Percentiles rank a stretch among this genome's conserved stretches.
Conservation (phyloP, 2,113 vertebrate species). For the Paradoxurus hermaphroditus region DNA sequence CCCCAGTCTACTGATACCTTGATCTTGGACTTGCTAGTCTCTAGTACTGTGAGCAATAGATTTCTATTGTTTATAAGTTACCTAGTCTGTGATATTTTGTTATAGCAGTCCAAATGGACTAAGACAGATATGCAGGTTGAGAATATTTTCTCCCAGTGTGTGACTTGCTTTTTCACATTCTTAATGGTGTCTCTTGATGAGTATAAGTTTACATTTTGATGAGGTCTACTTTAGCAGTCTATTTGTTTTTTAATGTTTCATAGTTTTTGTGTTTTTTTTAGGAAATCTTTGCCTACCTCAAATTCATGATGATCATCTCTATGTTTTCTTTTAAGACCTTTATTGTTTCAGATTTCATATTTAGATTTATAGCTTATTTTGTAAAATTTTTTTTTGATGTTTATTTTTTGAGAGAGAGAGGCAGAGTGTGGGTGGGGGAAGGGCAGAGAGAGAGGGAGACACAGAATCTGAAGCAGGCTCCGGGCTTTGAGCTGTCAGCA, state of each 20-base stretch:
- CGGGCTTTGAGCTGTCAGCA: too few relatives aligned
- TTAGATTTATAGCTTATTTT: neutral
- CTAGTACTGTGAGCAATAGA: neutral
- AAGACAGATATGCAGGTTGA: neutral
- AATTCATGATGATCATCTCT: neutral
- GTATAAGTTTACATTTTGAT: neutral
- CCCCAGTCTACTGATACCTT: neutral
- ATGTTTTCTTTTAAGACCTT: neutral
- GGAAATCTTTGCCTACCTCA: neutral
- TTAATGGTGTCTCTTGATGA: neutral
- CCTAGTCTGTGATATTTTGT: neutral
- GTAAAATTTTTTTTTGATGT: neutral
- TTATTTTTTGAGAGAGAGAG: too few relatives aligned
- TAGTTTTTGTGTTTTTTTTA: neutral
- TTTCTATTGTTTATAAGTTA: neutral
- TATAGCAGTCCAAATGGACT: neutral
- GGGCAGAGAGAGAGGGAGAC: too few relatives aligned
- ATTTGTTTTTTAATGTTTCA: neutral
- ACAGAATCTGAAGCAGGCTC: too few relatives aligned
- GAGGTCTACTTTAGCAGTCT: neutral
- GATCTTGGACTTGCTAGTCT: neutral
- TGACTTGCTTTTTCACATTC: neutral
- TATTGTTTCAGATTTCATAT: neutral
- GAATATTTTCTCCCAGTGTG: neutral
- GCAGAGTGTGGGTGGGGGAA: too few relatives aligned